phyloP scores from a whole-genome alignment of 2,113 vertebrate species.

The Orthonyx spaldingii region DNA sequence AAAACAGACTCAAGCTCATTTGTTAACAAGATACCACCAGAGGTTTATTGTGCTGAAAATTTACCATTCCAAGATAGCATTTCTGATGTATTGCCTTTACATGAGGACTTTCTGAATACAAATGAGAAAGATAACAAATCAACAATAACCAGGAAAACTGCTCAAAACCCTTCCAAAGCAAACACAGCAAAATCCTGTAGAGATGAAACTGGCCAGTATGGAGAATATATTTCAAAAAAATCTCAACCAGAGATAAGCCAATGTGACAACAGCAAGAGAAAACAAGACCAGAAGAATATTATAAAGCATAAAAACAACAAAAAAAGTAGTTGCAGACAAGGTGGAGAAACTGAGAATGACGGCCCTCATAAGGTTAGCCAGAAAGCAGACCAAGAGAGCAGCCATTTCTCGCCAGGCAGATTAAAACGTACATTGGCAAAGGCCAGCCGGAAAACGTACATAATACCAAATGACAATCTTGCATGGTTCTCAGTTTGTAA shows the following conservation, averaged over 20 bases:
- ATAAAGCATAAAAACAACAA: not conserved
- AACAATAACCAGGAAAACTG: slow-evolving; percentile 12
- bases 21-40: not conserved
- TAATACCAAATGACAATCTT: not conserved
- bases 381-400: not conserved
- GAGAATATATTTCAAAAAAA: not conserved
- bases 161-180: slow-evolving; percentile 20
- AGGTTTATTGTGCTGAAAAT: not conserved
- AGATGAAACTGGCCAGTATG: not conserved
- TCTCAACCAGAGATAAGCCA: not conserved
- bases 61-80: not conserved
- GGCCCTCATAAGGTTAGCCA: not conserved
- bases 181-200: not conserved
- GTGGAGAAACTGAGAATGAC: not conserved
- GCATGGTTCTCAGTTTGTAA: not conserved
- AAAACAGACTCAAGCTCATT: not conserved
- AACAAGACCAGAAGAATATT: slow-evolving; percentile 1
- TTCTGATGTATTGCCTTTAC: not conserved
- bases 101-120: not conserved
- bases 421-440: slow-evolving; percentile 23
- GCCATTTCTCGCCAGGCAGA: not conserved
- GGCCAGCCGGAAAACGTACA: not conserved
- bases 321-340: not conserved
- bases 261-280: not conserved
- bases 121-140: not conserved